These are phyloP conservation scores for Tenualosa thibaudeaui DNA, from an alignment of 2,797 vertebrate genomes.

Conservation along the genomic window DNA sequence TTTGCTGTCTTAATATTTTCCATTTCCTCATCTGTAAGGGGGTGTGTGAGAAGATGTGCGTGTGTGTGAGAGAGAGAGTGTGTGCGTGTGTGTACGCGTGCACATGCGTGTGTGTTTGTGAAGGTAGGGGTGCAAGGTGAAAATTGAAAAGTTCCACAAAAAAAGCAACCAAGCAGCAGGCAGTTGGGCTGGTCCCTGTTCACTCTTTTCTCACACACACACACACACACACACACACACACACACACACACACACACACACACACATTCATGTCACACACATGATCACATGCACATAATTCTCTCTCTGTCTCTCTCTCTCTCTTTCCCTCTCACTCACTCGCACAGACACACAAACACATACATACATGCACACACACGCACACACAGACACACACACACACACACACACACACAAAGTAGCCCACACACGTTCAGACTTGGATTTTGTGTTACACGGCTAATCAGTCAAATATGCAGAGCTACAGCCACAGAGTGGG, in stretches of 20 bases:
- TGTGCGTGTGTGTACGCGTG: background rate
- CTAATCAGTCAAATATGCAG: constrained; percentile 9
- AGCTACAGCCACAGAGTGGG: background rate
- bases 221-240: background rate
- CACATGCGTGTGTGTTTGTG: background rate
- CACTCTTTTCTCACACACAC: background rate
- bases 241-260: background rate
- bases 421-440: background rate
- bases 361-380: background rate
- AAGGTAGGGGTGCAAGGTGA: background rate
- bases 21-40: background rate
- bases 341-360: background rate
- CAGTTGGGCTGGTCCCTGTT: too few relatives aligned
- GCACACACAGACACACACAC: background rate
- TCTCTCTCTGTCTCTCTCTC: too few relatives aligned
- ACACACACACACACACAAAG: background rate
- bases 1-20: constrained; percentile 10
- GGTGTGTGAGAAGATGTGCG: background rate
- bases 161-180: background rate
- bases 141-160: background rate
- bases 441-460: constrained; percentile 6
- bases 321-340: background rate
- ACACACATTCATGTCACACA: background rate
- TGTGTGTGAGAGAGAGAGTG: background rate
- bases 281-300: background rate